Percentiles rank a stretch among this genome's conserved stretches.
Conservation (phyloP, 2,113 vertebrate species). For the Myodes glareolus region DNA sequence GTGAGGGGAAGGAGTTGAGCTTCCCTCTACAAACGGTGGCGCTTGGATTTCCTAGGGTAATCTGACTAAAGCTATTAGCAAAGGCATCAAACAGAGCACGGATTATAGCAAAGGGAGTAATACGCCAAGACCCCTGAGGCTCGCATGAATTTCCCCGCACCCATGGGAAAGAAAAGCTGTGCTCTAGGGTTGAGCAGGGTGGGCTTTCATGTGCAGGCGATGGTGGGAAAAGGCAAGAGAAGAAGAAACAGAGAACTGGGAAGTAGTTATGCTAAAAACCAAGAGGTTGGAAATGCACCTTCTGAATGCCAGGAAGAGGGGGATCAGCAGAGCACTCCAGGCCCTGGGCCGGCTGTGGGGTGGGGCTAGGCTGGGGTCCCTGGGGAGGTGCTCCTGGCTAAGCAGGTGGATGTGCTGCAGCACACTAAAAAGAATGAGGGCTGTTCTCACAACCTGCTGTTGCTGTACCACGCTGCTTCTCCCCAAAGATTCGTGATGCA, state of each 20-base stretch:
- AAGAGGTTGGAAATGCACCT: not conserved
- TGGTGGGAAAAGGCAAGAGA: not conserved
- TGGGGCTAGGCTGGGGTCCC: not conserved
- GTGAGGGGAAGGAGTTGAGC: not conserved
- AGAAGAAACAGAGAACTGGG: not conserved
- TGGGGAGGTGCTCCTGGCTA: not conserved
- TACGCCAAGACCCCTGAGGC: no score
- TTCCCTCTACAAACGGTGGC: not conserved
- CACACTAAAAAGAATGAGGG: not conserved
- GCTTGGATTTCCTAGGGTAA: not conserved
- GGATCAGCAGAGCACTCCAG: not conserved
- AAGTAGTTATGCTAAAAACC: not conserved
- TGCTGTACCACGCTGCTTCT: not conserved
- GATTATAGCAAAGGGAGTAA: not conserved
- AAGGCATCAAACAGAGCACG: not conserved
- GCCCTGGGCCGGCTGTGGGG: not conserved
- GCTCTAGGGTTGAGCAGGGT: not conserved
- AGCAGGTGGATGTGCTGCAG: not conserved
- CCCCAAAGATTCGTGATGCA: slow-evolving; percentile 13
- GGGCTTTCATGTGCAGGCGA: not conserved
- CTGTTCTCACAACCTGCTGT: not conserved
- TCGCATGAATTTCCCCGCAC: not conserved
- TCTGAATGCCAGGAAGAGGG: not conserved
- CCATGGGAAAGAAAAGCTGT: not conserved
- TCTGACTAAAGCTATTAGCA: not conserved